Evolutionary conservation across 2,113 vertebrate genomes (phyloP), one percentile per base, ranked within the genome.

Genomic region (Anseranas semipalmata): DNA sequence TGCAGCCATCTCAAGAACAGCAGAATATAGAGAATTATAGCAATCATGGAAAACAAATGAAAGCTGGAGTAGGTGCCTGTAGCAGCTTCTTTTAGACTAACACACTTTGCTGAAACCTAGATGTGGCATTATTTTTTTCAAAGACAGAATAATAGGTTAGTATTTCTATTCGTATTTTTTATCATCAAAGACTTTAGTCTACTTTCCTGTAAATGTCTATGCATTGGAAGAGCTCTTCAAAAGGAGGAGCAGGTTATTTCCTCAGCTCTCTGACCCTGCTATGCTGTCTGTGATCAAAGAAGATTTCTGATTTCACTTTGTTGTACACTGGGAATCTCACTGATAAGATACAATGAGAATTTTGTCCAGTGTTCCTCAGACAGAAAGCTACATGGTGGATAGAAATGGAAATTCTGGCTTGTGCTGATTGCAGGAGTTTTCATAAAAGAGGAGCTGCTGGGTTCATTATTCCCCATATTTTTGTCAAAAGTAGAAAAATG

Each of bases 391-490:
- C 11, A 48, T 48, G 18, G 32, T 66, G 58, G 45, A 85, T 7
- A 76, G 77, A 85, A 94, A 89, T 39, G 39, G 74, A 93, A 94
- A 86, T 39, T 59, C 19, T 78, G 70, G 65, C 41, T 89, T 62
- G 48, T 72, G 77, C 62, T 82, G 50, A 91, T 1, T 5, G 41
- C 41, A 87, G 58, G 41, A 90, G 50, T 70, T 83, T 53, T 80
- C 74, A 95, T 50, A 83, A 85, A 87, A 83, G 46, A 85, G 22
- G 11, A 87, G 21, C 22, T 58, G 32, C 48, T 53, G 66, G 11
- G 25, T 65, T 93, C 87, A 46, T 66, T 91, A 85, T 79, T 91
- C 65, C 43, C 50, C 89, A 94, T 65, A 72, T 68, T 91, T 81
- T 73, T 43, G 9, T 50, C 43, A 48, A 39, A 93, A 56, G 43